These are phyloP conservation scores for Bungarus multicinctus DNA, from an alignment of 2,113 vertebrate genomes.

Conservation along the genomic window DNA sequence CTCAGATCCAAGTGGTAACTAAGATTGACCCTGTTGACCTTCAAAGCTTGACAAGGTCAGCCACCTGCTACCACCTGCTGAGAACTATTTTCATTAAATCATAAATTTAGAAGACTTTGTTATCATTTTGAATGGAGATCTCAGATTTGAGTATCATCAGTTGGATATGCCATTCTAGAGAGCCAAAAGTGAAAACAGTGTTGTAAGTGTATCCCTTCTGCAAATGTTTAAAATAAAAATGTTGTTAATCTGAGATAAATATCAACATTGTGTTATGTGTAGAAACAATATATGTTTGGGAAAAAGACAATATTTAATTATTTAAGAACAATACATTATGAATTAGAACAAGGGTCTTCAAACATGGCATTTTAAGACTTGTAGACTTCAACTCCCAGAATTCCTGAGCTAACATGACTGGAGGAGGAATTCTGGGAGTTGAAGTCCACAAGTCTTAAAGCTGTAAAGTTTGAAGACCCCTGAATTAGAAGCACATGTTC, in stretches of 20 bases:
- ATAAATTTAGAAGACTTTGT: neutral
- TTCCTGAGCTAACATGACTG: too few relatives aligned
- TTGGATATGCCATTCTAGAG: neutral
- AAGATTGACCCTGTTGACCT: neutral
- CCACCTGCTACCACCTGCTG: neutral
- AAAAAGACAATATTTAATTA: neutral
- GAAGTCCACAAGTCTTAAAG: too few relatives aligned
- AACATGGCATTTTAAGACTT: too few relatives aligned
- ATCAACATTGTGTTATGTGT: neutral
- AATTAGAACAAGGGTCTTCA: neutral
- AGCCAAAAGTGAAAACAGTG: neutral
- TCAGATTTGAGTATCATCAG: neutral
- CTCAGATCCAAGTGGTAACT: neutral
- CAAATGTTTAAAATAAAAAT: neutral
- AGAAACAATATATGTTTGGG: neutral
- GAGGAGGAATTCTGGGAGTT: too few relatives aligned
- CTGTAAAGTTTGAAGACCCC: too few relatives aligned
- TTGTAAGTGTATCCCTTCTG: neutral
- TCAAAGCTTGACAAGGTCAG: neutral
- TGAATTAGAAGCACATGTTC: neutral
- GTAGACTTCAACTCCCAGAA: too few relatives aligned
- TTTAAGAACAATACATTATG: neutral
- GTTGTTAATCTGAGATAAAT: neutral
- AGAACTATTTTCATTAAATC: neutral
- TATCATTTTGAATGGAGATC: neutral